A percentile compares a stretch with the other conserved stretches of the same genome.
phyloP scores from a whole-genome alignment of 2,888 invertebrate species.

The Pantelozetes paolii region DNA sequence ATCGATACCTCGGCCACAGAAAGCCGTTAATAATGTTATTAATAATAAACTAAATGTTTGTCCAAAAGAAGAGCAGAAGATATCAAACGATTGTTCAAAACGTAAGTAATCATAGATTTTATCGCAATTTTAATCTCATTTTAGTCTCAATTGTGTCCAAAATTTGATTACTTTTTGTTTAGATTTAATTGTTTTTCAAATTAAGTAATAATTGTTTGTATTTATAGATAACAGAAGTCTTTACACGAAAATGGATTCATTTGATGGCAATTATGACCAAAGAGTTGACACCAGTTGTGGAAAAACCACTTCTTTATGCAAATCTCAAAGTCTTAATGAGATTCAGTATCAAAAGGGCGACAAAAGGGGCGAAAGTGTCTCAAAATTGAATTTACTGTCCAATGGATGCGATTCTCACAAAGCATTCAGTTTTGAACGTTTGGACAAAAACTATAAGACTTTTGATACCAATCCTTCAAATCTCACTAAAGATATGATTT shows the following conservation, averaged over 20 bases:
- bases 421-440: conserved; percentile 15
- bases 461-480: neutral
- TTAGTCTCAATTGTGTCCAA: neutral
- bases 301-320: neutral
- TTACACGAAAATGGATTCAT: neutral
- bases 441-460: neutral
- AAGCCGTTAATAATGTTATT: neutral
- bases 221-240: conserved; percentile 4
- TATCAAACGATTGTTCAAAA: neutral
- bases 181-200: neutral
- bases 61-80: neutral
- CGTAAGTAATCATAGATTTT: neutral
- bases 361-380: neutral
- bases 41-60: neutral
- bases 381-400: neutral
- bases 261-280: neutral
- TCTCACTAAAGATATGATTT: neutral
- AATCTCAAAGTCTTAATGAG: conserved; percentile 10
- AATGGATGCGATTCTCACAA: neutral
- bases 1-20: conserved; percentile 1
- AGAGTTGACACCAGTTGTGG: neutral
- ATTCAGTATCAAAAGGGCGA: neutral
- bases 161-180: too few species aligned
- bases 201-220: neutral
- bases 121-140: neutral